Evolutionary conservation across 2,113 vertebrate genomes (phyloP).

Genomic region (Chaetorhynchus papuensis): DNA sequence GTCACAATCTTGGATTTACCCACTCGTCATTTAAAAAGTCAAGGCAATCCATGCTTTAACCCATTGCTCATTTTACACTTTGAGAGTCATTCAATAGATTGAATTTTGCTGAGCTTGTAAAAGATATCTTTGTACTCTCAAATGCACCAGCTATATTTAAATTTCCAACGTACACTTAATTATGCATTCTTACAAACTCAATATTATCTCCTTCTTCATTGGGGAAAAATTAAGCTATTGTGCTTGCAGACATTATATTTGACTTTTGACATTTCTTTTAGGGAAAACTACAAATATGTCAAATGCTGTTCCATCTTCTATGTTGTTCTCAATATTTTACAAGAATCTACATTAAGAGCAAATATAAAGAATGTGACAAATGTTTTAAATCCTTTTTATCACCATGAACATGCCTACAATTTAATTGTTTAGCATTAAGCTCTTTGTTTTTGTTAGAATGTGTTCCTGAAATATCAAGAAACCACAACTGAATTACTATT

Average conservation of each 20-base stretch:
- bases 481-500: background rate
- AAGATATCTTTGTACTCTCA: background rate
- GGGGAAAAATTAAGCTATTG: background rate
- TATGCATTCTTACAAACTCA: background rate
- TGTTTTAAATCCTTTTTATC: background rate
- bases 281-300: background rate
- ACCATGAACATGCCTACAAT: background rate
- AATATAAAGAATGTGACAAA: background rate
- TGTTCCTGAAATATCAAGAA: background rate
- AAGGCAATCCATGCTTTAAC: background rate
- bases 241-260: background rate
- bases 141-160: background rate
- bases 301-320: background rate
- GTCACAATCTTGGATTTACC: background rate
- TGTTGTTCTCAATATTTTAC: background rate
- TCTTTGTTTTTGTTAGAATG: constrained; percentile 14
- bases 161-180: background rate
- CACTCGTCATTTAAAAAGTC: background rate
- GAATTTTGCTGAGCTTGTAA: background rate
- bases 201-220: background rate
- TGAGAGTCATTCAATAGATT: background rate
- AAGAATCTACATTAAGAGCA: background rate
- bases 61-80: background rate
- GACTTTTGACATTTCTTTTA: background rate
- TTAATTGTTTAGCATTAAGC: background rate